Conservation (phyloP, 2,888 invertebrate genomes). For the Eurytoma californica region DNA sequence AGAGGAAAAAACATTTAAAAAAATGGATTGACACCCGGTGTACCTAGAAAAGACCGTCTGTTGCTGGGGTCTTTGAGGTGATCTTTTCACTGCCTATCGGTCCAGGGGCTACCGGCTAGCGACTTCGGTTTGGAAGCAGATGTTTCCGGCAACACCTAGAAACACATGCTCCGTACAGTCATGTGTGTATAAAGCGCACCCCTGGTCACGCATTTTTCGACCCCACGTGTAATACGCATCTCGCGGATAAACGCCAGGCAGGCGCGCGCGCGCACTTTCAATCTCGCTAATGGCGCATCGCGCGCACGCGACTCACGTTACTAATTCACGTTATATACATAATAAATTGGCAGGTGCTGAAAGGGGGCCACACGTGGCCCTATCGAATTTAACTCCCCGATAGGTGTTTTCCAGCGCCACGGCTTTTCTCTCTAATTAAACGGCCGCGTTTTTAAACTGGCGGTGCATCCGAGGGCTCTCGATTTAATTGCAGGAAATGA, state of each 20-base stretch:
- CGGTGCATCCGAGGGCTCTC: not conserved
- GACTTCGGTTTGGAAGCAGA: not conserved
- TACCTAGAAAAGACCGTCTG: no score
- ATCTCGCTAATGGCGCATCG: conserved; percentile 67
- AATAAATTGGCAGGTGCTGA: conserved; percentile 46
- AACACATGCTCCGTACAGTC: conserved; percentile 23
- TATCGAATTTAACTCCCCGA: conserved; percentile 31
- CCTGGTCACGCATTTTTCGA: conserved; percentile 44
- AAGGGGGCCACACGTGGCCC: not conserved
- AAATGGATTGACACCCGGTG: no score
- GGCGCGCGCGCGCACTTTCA: conserved; percentile 57
- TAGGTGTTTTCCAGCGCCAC: conserved; percentile 10
- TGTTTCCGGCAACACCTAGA: conserved; percentile 15
- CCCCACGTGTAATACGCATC: conserved; percentile 11
- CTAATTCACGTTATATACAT: conserved; percentile 33
- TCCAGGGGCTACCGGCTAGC: not conserved
- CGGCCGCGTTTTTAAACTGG: conserved; percentile 15
- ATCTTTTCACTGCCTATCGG: not conserved
- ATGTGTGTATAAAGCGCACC: conserved; percentile 2
- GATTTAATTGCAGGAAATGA: conserved; percentile 30
- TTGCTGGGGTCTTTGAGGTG: no score
- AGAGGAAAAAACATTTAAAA: no score
- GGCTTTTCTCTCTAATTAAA: conserved; percentile 42
- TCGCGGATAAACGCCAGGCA: conserved; percentile 11
- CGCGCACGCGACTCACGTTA: conserved; percentile 47